phyloP scores from a whole-genome alignment of 2,797 vertebrate species.

The Sebastes minor region DNA sequence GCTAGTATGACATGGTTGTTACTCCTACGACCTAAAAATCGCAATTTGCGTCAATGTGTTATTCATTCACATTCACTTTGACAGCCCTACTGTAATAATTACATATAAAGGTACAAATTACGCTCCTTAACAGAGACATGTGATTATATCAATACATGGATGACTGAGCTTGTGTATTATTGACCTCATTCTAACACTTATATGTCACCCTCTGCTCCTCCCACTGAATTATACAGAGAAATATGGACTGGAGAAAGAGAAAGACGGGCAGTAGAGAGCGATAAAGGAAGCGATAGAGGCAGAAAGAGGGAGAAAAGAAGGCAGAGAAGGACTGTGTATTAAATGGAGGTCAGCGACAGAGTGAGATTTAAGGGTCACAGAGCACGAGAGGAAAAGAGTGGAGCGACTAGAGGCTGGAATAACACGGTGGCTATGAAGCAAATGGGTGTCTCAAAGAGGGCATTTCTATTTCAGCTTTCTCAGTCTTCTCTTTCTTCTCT shows the following conservation, averaged over 20 bases:
- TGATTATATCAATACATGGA: background rate
- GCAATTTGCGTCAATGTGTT: no score
- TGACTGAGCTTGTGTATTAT: background rate
- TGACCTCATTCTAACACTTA: conserved; percentile 53
- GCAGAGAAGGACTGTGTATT: conserved; percentile 20
- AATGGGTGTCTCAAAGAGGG: conserved; percentile 42
- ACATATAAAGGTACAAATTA: background rate
- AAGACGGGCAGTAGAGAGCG: background rate
- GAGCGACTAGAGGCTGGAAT: conserved; percentile 22
- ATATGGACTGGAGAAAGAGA: conserved; percentile 17
- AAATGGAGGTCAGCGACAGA: conserved; percentile 50
- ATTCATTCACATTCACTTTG: no score
- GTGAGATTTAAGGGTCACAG: conserved; percentile 54
- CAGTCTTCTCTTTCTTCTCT: conserved; percentile 25
- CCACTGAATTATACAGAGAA: conserved; percentile 73
- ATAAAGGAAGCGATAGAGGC: conserved; percentile 29
- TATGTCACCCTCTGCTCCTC: conserved; percentile 55
- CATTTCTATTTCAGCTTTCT: conserved; percentile 13
- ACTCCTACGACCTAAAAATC: no score
- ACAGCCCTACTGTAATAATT: background rate
- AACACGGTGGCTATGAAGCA: conserved; percentile 58
- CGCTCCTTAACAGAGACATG: background rate
- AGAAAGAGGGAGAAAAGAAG: conserved; percentile 12
- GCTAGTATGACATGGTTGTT: no score
- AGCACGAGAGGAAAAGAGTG: conserved; percentile 36